Evolutionary conservation across 2,113 vertebrate species (phyloP), one percentile per base, ranked within the genome.

Genomic region (Rutilus rutilus): DNA sequence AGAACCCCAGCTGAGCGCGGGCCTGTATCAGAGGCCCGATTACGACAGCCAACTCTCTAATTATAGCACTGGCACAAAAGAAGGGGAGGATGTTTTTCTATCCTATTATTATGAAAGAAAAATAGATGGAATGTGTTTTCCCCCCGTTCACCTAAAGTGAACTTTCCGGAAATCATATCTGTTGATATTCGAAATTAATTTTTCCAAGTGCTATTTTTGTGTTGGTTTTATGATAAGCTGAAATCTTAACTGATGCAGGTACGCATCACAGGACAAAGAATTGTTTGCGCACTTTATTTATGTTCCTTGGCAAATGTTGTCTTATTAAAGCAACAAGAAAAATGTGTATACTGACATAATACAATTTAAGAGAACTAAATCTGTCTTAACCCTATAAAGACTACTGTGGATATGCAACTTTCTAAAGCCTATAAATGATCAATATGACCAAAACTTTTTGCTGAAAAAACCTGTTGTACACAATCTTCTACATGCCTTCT

Each of bases 1-100:
- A 83, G 89, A 89, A 89, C 83, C 90, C 92, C 92, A 93, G 92
- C 93, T 92, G 93, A 90, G 91, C 81, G 69, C 36, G 75, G 78
- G 36, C n/a, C 86, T 89, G 59, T n/a, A 45, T 88, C 77, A 23
- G 30, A 90, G 77, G 78, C 82, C 80, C 89, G 82, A 90, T 69
- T 65, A 69, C 90, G 91, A 92, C 87, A 87, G 84, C 89, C 91
- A 87, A 85, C 90, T 86, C 88, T 88, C 89, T 90, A 93, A 93
- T 94, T 93, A 93, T 90, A 92, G 92, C 88, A 57, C 86, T 83
- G 90, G 75, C 65, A 85, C 80, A 82, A 89, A 76, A 80, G 78
- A 85, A 59, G 82, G 11, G 14, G 30, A 62, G 62, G 62, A 73
- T 83, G 81, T 83, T 83, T 69, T 73, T 83, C 64, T 19, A 42